Evolutionary conservation across 2,888 invertebrate species (phyloP).

Genomic region (Perizoma affinitatum): DNA sequence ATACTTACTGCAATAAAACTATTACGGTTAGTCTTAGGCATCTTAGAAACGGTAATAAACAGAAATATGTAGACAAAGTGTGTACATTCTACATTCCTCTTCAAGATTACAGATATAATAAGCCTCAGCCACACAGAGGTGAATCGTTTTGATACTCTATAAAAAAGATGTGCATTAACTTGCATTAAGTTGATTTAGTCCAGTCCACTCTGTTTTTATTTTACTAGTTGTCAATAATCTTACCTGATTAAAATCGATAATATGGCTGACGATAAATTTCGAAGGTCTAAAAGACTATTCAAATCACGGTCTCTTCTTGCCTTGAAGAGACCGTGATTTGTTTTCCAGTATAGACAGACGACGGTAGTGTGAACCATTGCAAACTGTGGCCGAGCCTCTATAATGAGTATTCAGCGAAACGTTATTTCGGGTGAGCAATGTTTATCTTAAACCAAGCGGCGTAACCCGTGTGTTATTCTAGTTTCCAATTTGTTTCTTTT

Average conservation of each 20-base stretch:
- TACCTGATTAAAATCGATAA: too few relatives aligned
- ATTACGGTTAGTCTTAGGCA: conserved; percentile 26
- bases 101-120: conserved; percentile 16
- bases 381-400: conserved; percentile 26
- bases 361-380: too few relatives aligned
- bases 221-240: too few relatives aligned
- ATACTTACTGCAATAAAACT: conserved; percentile 31
- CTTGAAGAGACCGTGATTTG: too few relatives aligned
- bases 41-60: conserved; percentile 39
- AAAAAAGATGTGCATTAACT: background rate
- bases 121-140: conserved; percentile 9
- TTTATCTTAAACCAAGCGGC: conserved; percentile 65
- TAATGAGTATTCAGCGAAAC: conserved; percentile 43
- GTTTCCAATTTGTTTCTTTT: conserved; percentile 70
- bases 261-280: too few relatives aligned
- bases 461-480: conserved; percentile 66
- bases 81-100: conserved; percentile 60
- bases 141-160: background rate
- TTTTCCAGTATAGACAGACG: too few relatives aligned
- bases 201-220: too few relatives aligned
- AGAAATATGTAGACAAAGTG: conserved; percentile 55
- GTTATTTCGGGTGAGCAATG: conserved; percentile 71
- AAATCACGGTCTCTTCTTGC: too few relatives aligned
- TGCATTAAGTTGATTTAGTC: background rate
- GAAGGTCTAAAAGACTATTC: too few relatives aligned